These are phyloP conservation scores for Lucilia sericata DNA, from an alignment of 1,140 invertebrate genomes.

Conservation along the genomic window DNA sequence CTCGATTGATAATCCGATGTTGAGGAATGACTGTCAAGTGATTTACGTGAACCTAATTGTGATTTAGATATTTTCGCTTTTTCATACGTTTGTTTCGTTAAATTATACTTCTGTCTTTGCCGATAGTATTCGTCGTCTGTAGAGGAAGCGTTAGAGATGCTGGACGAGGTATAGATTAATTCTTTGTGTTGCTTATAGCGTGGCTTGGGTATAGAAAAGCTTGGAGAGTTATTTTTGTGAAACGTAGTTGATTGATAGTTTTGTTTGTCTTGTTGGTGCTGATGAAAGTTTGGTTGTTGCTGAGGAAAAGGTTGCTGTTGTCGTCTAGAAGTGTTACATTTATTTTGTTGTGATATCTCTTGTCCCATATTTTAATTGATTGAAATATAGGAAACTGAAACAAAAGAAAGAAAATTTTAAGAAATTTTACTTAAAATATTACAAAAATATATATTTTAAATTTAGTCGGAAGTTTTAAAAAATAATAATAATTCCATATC, in stretches of 20 bases:
- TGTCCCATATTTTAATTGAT: constrained; percentile 64
- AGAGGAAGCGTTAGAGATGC: constrained; percentile 42
- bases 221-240: background rate
- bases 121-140: constrained; percentile 56
- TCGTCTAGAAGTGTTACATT: constrained; percentile 53
- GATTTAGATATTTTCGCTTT: constrained; percentile 53
- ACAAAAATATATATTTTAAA: too few species aligned
- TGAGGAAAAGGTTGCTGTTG: constrained; percentile 53
- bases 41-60: constrained; percentile 42
- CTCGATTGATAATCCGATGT: constrained; percentile 41
- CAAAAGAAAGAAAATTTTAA: constrained; percentile 28
- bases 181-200: constrained; percentile 41
- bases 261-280: constrained; percentile 25
- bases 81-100: constrained; percentile 61
- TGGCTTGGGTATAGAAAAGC: background rate
- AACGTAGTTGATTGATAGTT: constrained; percentile 45
- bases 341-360: constrained; percentile 65
- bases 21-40: constrained; percentile 6
- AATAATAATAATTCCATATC: too few species aligned
- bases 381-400: constrained; percentile 63
- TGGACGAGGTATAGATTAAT: constrained; percentile 42
- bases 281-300: constrained; percentile 43
- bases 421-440: background rate
- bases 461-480: too few species aligned
- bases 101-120: constrained; percentile 61